Base-by-base conservation (phyloP, 1,140 invertebrate genomes). In the Nephila pilipes region DNA sequence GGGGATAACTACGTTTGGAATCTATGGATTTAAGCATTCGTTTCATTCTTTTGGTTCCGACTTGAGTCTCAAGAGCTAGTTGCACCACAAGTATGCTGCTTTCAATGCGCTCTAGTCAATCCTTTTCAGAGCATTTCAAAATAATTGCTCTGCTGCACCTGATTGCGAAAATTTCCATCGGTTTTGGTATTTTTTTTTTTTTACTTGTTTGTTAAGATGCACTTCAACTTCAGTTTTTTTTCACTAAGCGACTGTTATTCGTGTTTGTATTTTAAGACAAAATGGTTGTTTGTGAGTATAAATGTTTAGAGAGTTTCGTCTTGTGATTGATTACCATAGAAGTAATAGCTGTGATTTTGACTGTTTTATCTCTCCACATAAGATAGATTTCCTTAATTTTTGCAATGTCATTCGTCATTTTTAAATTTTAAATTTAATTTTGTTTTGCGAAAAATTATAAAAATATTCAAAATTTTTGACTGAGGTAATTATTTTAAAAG, bases 1-100 rank as follows among this genome's bases (percentile, higher is more conserved):
- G 80, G 90, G 90, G 36, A 85, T 63, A 91, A 85, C 80, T 91
- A 55, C 58, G 81, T 91, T 91, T 79, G 55, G 87, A 79, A 91
- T 91, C 55, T 91, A 91, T 91, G 90, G 58, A 91, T 85, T 85
- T 91, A 91, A 91, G 90, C 20, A 85, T 91, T 85, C 79, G 90
- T 91, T 91, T 91, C 80, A 85, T 85, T 85, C 80, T 79, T 55
- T 89, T 60, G 46, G 29, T 69, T 58, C 60, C 69, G 5, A 25
- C 36, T 87, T 20, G 57, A 79, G 63, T 32, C 14, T 29, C n/a
- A 14, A 25, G 38, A 89, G 63, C 87, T 79, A 55, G 85, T 69
- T 88, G 58, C 22, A 65, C 58, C 85, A n/a, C 36, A 69, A 69
- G 32, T 1, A 25, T 46, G 58, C 36, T 69, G 18, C 20, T 54